Evolutionary conservation across 2,113 vertebrate genomes (phyloP).

Genomic region (Crotalus horridus): DNA sequence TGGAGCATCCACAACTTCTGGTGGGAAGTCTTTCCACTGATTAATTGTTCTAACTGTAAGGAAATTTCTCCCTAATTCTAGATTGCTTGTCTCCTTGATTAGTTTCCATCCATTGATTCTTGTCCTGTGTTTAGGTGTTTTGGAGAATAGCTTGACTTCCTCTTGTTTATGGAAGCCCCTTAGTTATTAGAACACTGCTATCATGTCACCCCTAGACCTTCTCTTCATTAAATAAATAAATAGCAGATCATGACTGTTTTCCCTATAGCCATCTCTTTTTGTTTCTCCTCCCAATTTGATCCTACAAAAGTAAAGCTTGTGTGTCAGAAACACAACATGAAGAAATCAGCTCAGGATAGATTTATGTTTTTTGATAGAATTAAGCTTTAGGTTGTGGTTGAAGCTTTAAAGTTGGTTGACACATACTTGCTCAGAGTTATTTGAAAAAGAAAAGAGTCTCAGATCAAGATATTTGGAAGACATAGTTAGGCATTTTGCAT

Average conservation of each 20-base stretch:
- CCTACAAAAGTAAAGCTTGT: neutral
- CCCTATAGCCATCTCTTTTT: neutral
- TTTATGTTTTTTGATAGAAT: neutral
- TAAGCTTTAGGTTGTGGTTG: neutral
- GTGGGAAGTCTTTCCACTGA: too few relatives aligned
- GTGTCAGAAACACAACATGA: neutral
- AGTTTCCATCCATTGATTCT: neutral
- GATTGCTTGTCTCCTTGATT: too few relatives aligned
- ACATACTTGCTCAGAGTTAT: neutral
- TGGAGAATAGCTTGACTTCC: neutral
- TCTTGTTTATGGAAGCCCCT: neutral
- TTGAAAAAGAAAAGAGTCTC: neutral
- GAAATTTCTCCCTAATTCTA: too few relatives aligned
- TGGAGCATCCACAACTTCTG: too few relatives aligned
- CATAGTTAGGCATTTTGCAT: neutral
- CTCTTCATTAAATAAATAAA: neutral
- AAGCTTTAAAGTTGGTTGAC: neutral
- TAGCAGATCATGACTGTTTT: neutral
- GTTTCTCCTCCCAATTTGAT: neutral
- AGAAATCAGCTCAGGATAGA: neutral
- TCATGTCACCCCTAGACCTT: neutral
- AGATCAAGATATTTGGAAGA: neutral
- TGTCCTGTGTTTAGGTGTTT: neutral
- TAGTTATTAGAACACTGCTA: neutral
- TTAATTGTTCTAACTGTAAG: too few relatives aligned